Conservation (phyloP, 2,888 invertebrate species). For the Rhorus exstirpatorius region DNA sequence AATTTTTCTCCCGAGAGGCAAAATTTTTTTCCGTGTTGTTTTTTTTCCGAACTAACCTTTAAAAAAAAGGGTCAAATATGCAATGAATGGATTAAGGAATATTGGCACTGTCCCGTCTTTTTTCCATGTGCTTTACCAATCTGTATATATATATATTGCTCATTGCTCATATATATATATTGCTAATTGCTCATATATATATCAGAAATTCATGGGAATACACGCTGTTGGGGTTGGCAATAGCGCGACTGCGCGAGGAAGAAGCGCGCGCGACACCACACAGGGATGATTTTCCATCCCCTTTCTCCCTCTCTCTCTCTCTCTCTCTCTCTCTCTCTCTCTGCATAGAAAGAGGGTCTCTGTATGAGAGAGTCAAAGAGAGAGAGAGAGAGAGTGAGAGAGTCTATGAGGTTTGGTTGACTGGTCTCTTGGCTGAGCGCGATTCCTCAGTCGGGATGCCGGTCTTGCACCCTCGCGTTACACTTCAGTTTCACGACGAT, state of each 20-base stretch:
- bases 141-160: too few species aligned
- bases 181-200: too few species aligned
- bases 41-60: too few species aligned
- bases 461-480: slow-evolving; percentile 83
- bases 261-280: slow-evolving; percentile 67
- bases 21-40: too few species aligned
- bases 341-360: slow-evolving; percentile 18
- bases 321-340: background rate
- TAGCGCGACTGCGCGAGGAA: slow-evolving; percentile 68
- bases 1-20: too few species aligned
- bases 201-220: slow-evolving; percentile 33
- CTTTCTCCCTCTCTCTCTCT: slow-evolving; percentile 9
- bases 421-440: slow-evolving; percentile 69
- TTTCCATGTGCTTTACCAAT: background rate
- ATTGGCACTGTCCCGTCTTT: background rate
- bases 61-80: too few species aligned
- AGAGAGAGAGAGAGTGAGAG: slow-evolving; percentile 52
- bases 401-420: slow-evolving; percentile 52
- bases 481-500: slow-evolving; percentile 79
- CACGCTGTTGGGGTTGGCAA: slow-evolving; percentile 54
- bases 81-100: slow-evolving; percentile 17
- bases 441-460: slow-evolving; percentile 85
- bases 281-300: slow-evolving; percentile 42
- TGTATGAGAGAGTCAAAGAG: slow-evolving; percentile 38
- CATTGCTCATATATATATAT: background rate